phyloP scores from a whole-genome alignment of 2,113 vertebrate genomes.

The Guaruba guarouba region DNA sequence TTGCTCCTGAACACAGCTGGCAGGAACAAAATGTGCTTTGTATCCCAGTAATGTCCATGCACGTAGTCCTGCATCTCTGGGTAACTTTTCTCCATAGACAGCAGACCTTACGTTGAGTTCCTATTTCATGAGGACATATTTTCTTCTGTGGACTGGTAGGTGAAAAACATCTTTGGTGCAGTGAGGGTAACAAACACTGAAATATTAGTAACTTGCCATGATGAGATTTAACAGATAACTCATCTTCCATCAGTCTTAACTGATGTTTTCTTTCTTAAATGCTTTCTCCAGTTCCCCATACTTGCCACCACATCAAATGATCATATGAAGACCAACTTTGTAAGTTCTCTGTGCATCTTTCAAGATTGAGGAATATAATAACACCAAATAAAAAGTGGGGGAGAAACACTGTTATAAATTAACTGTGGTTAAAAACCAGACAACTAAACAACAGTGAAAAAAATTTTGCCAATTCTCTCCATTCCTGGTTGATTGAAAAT shows the following conservation, averaged over 20 bases:
- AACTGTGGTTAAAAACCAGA: background rate
- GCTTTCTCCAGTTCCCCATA: background rate
- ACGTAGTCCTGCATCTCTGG: background rate
- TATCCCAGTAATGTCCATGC: background rate
- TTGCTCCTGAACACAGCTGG: background rate
- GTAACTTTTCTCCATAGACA: background rate
- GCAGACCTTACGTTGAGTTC: rapidly evolving
- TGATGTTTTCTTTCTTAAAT: background rate
- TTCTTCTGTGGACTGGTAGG: background rate
- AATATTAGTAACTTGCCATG: background rate
- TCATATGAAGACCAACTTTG: background rate
- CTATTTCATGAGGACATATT: background rate
- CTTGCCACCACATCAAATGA: background rate
- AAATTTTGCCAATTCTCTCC: background rate
- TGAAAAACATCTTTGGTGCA: background rate
- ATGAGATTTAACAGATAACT: background rate
- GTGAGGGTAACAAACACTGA: background rate
- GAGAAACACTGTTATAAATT: background rate
- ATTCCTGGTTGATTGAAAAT: background rate
- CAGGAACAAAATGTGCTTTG: background rate
- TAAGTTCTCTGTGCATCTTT: background rate
- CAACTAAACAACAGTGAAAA: background rate
- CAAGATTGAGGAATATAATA: background rate
- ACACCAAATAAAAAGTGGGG: background rate
- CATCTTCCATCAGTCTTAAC: background rate